Evolutionary conservation across 2,888 invertebrate genomes (phyloP).

Genomic region (Drosophila prolongata): DNA sequence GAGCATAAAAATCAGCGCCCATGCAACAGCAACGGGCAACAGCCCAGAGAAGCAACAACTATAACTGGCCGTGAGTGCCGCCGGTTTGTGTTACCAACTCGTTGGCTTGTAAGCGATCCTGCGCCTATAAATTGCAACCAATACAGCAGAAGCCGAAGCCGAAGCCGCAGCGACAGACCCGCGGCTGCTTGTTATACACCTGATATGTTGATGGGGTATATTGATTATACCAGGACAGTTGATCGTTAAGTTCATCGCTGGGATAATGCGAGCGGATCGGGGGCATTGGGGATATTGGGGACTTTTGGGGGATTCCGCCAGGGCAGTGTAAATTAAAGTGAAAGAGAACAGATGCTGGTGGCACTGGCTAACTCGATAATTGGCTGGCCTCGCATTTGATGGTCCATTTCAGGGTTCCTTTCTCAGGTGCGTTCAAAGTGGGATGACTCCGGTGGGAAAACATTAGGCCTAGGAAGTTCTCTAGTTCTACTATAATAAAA

Average conservation of each 20-base stretch:
- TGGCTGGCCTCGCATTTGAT: constrained; percentile 26
- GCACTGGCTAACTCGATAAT: constrained; percentile 38
- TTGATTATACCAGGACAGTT: constrained; percentile 35
- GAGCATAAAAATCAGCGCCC: constrained; percentile 57
- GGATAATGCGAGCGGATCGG: constrained; percentile 3
- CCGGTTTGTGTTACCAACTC: constrained; percentile 76
- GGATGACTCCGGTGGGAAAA: constrained; percentile 2
- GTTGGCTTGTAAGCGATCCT: constrained; percentile 77
- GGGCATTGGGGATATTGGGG: background rate
- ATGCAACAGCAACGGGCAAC: constrained; percentile 23
- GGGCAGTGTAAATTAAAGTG: constrained; percentile 32
- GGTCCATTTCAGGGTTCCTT: constrained; percentile 17
- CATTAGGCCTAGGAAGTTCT: background rate
- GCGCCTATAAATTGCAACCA: constrained; percentile 77
- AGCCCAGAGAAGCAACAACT: constrained; percentile 14
- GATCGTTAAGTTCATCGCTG: constrained; percentile 13
- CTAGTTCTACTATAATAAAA: background rate
- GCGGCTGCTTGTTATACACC: constrained; percentile 75
- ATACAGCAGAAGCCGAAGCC: constrained; percentile 51
- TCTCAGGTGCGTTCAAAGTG: constrained; percentile 10
- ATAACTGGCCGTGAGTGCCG: constrained; percentile 64
- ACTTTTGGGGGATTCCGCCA: constrained; percentile 28
- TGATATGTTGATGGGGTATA: constrained; percentile 14
- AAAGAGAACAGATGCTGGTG: constrained; percentile 37
- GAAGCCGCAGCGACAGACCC: constrained; percentile 40